These are phyloP conservation scores for Masnerella sp. DNA, from an alignment of 2,888 invertebrate species.

Conservation along the genomic window DNA sequence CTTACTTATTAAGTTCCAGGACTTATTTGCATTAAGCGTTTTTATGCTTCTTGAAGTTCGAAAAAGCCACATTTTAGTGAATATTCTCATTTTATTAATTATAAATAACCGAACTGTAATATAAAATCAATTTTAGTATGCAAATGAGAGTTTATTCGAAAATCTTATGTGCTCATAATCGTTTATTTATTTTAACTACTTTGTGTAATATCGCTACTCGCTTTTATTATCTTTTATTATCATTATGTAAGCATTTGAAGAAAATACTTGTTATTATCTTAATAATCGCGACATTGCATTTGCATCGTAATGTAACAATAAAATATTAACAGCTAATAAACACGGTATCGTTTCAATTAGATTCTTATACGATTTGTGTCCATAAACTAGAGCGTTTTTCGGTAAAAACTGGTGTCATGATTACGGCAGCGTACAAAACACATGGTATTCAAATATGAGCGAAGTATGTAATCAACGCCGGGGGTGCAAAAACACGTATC, in stretches of 20 bases:
- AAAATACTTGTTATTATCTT: constrained; percentile 18
- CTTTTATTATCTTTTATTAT: constrained; percentile 16
- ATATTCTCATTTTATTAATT: constrained; percentile 1
- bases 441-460: constrained; percentile 6
- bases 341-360: background rate
- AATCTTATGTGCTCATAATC: constrained; percentile 8
- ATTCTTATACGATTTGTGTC: constrained; percentile 7
- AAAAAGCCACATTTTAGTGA: constrained; percentile 4
- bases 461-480: constrained; percentile 1
- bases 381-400: background rate
- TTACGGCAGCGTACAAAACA: constrained; percentile 1
- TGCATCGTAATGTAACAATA: constrained; percentile 12
- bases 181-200: constrained; percentile 1
- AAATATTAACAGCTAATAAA: background rate
- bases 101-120: no score
- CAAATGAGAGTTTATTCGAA: no score
- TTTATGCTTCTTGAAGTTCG: background rate
- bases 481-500: constrained; percentile 2
- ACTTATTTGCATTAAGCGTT: background rate
- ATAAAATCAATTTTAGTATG: no score
- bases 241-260: constrained; percentile 16
- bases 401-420: constrained; percentile 25
- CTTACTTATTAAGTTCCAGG: background rate
- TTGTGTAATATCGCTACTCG: no score
- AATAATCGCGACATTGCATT: background rate